A percentile compares a stretch with the other conserved stretches of the same genome.
phyloP scores from a whole-genome alignment of 1,140 invertebrate genomes.

The Centruroides vittatus region DNA sequence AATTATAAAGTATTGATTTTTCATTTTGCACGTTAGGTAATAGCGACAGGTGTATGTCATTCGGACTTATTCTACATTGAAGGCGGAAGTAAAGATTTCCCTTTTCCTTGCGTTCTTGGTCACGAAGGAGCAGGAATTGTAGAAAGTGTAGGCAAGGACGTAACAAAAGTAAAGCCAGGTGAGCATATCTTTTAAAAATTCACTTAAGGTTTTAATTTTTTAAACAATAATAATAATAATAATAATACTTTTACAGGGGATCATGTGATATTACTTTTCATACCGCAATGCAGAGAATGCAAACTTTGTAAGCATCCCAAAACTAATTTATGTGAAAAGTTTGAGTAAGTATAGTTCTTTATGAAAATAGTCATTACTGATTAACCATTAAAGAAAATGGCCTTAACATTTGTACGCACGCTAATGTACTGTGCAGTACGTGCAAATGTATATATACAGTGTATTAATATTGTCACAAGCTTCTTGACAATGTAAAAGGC shows the following conservation, averaged over 20 bases:
- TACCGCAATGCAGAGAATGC: slow-evolving; percentile 88
- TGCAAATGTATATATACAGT: too few relatives aligned
- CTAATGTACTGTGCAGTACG: too few relatives aligned
- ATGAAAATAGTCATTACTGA: not conserved
- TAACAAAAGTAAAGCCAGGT: slow-evolving; percentile 67
- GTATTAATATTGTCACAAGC: too few relatives aligned
- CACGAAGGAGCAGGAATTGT: slow-evolving; percentile 92
- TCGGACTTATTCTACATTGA: slow-evolving; percentile 11
- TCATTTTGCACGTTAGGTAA: slow-evolving; percentile 1
- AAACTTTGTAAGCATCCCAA: slow-evolving; percentile 89
- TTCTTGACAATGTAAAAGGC: too few relatives aligned
- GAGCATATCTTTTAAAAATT: not conserved
- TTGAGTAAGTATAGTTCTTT: not conserved
- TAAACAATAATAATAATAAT: not conserved
- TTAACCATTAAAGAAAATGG: too few relatives aligned
- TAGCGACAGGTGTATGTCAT: slow-evolving; percentile 18
- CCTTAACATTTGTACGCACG: too few relatives aligned
- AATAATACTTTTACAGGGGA: slow-evolving; percentile 44
- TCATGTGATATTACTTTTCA: slow-evolving; percentile 87
- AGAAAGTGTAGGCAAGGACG: slow-evolving; percentile 83
- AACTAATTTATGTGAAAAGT: slow-evolving; percentile 69
- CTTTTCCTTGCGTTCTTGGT: slow-evolving; percentile 79
- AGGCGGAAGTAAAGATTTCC: not conserved
- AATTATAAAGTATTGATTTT: too few relatives aligned
- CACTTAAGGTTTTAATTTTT: not conserved